Evolutionary conservation across 2,113 vertebrate genomes (phyloP).

Genomic region (Dicrurus megarhynchus): DNA sequence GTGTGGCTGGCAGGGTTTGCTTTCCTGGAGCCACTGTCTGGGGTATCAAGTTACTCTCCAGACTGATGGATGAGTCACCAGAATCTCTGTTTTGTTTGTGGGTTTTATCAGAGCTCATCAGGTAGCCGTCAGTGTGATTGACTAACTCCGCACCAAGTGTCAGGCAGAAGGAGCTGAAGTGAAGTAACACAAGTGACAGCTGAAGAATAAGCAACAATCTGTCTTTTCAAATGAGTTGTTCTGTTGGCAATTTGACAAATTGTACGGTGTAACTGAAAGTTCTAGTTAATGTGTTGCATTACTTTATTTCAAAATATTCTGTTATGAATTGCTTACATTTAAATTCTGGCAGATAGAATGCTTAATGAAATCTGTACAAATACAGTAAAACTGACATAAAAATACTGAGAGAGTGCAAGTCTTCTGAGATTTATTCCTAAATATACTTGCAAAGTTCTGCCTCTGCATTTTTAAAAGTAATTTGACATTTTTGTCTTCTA

Average conservation of each 20-base stretch:
- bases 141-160: constrained; percentile 29
- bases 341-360: constrained; percentile 31
- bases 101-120: constrained; percentile 54
- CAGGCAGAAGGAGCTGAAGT: constrained; percentile 42
- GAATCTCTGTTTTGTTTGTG: constrained; percentile 50
- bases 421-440: constrained; percentile 41
- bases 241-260: constrained; percentile 58
- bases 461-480: constrained; percentile 52
- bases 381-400: constrained; percentile 20
- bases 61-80: constrained; percentile 51
- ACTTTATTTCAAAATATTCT: constrained; percentile 50
- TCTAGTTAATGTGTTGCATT: constrained; percentile 44
- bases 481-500: constrained; percentile 35
- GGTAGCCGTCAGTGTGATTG: constrained; percentile 55
- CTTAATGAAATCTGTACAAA: constrained; percentile 29
- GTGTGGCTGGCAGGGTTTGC: constrained; percentile 6
- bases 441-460: background rate
- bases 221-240: constrained; percentile 62
- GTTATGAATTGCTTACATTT: constrained; percentile 49
- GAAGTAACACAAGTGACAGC: constrained; percentile 59
- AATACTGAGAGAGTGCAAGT: constrained; percentile 13
- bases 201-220: constrained; percentile 67
- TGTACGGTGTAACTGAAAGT: constrained; percentile 17
- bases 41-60: background rate
- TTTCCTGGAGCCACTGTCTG: background rate